These are phyloP conservation scores for Cotesia glomerata DNA, from an alignment of 1,140 invertebrate species.

Conservation along the genomic window DNA sequence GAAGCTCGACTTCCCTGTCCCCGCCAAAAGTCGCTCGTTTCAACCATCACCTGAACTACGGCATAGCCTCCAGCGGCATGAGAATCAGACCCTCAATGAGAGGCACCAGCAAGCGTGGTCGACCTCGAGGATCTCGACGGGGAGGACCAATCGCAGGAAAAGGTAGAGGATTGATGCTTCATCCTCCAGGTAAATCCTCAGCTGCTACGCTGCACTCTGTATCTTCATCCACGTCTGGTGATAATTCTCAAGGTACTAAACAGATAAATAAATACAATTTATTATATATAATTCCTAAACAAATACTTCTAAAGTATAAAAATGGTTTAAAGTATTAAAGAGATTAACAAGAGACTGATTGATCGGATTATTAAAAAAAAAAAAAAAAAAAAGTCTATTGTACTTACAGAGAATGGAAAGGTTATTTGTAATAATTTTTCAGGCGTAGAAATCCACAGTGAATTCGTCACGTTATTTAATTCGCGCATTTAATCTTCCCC, in stretches of 20 bases:
- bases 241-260: slow-evolving; percentile 49
- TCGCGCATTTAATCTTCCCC: too few relatives aligned
- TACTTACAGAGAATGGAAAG: too few relatives aligned
- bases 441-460: too few relatives aligned
- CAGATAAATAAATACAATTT: background rate
- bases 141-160: slow-evolving; percentile 57
- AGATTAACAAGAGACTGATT: too few relatives aligned
- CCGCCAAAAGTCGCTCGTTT: slow-evolving; percentile 45
- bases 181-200: slow-evolving; percentile 36
- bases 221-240: slow-evolving; percentile 27
- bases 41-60: slow-evolving; percentile 49
- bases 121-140: slow-evolving; percentile 72
- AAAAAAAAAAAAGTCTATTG: too few relatives aligned
- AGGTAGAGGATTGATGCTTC: slow-evolving; percentile 46
- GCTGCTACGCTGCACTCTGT: slow-evolving; percentile 31
- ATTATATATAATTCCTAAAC: background rate
- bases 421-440: too few relatives aligned
- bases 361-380: too few relatives aligned
- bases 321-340: background rate
- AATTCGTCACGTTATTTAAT: too few relatives aligned
- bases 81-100: slow-evolving; percentile 65
- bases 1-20: slow-evolving; percentile 24
- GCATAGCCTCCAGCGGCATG: slow-evolving; percentile 40
- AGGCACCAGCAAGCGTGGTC: slow-evolving; percentile 70
- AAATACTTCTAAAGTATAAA: background rate